phyloP scores from a whole-genome alignment of 2,113 vertebrate species.

The Cairina moschata region DNA sequence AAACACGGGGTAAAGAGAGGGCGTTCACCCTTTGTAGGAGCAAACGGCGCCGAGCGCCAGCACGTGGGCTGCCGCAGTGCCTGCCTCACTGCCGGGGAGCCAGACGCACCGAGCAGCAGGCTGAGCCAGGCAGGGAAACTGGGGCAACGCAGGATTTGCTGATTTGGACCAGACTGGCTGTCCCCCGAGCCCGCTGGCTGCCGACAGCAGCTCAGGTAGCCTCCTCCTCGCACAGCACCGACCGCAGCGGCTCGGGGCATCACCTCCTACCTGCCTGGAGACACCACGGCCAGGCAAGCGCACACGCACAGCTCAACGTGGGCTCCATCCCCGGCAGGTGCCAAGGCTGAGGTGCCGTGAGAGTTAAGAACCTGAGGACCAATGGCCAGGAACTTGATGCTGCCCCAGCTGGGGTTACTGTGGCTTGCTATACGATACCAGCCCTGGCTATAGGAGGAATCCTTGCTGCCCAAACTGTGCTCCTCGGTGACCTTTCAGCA shows the following conservation, averaged over 20 bases:
- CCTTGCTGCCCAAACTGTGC: background rate
- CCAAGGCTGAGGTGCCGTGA: background rate
- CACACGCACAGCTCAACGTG: rapidly evolving
- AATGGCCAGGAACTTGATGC: background rate
- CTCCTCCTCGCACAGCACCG: background rate
- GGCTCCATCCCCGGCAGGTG: background rate
- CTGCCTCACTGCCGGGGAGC: constrained; percentile 7
- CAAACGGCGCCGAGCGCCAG: background rate
- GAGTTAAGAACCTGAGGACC: background rate
- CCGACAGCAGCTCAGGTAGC: background rate
- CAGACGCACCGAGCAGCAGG: background rate
- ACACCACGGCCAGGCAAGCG: background rate
- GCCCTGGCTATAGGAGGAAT: constrained; percentile 17
- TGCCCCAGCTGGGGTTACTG: constrained; percentile 9
- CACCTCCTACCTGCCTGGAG: background rate
- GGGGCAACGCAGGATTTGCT: constrained; percentile 44
- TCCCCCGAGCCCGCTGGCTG: constrained; percentile 6
- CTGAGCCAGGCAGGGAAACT: constrained; percentile 38
- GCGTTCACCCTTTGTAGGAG: constrained; percentile 42
- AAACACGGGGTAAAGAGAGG: constrained; percentile 42
- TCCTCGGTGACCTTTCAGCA: constrained; percentile 8
- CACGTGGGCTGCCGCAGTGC: background rate
- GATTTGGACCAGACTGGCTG: constrained; percentile 48
- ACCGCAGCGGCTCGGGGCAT: background rate
- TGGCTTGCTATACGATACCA: background rate